Evolutionary conservation across 2,113 vertebrate species (phyloP).

Genomic region (Suricata suricatta): DNA sequence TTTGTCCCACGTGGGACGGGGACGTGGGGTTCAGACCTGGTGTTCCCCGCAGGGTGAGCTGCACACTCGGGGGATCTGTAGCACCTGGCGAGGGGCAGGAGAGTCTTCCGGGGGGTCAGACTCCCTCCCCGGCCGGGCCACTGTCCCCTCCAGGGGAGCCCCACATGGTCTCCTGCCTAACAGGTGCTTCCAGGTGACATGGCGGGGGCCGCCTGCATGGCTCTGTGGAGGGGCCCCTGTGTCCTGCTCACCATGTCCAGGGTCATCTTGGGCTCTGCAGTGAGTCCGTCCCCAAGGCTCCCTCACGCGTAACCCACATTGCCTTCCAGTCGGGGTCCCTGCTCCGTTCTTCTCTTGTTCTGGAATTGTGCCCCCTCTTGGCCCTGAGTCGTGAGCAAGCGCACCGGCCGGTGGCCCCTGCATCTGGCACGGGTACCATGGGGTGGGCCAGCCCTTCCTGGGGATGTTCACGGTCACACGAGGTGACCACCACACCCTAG

Average conservation of each 20-base stretch:
- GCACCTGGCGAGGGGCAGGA: neutral
- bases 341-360: neutral
- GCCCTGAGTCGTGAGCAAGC: neutral
- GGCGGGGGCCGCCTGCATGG: neutral
- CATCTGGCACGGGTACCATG: neutral
- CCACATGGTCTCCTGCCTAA: neutral
- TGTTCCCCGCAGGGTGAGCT: no score
- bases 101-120: neutral
- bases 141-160: neutral
- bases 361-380: neutral
- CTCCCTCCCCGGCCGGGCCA: neutral
- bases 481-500: neutral
- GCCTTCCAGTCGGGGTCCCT: neutral
- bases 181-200: neutral
- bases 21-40: neutral
- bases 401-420: neutral
- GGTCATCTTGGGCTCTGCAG: neutral
- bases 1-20: neutral
- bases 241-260: neutral
- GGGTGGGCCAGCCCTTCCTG: neutral
- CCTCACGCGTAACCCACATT: accelerated
- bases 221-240: neutral
- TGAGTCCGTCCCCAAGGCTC: neutral
- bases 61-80: neutral
- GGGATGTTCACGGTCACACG: neutral